Evolutionary conservation across 2,888 invertebrate species (phyloP).

Genomic region (Steromphala cineraria): DNA sequence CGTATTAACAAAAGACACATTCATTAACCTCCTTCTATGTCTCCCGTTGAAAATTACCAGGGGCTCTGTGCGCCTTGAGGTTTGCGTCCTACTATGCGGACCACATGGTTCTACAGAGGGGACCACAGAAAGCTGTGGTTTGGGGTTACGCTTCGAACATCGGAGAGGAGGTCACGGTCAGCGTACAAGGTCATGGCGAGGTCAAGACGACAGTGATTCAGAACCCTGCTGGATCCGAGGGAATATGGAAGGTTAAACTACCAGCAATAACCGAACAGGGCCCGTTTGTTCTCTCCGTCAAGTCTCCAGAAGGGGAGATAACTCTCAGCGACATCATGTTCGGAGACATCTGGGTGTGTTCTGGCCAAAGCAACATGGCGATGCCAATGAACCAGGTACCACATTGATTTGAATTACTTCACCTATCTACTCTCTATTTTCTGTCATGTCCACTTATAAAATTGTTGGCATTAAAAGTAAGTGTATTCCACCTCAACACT

Average conservation of each 20-base stretch:
- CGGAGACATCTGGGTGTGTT: conserved; percentile 72
- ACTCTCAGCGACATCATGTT: conserved; percentile 62
- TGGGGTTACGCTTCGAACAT: conserved; percentile 60
- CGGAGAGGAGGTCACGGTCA: conserved; percentile 41
- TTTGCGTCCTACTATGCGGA: conserved; percentile 52
- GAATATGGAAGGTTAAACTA: conserved; percentile 49
- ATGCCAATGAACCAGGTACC: conserved; percentile 44
- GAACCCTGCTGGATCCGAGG: conserved; percentile 9
- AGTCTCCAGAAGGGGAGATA: conserved; percentile 42
- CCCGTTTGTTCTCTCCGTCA: conserved; percentile 48
- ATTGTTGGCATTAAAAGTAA: too few species aligned
- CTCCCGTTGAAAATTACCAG: background rate
- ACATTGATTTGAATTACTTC: too few species aligned
- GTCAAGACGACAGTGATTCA: background rate
- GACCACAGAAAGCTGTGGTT: conserved; percentile 51
- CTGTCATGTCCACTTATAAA: too few species aligned
- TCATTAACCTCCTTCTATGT: too few species aligned
- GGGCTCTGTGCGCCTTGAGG: background rate
- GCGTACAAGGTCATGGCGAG: conserved; percentile 13
- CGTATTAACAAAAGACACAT: too few species aligned
- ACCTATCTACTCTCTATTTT: too few species aligned
- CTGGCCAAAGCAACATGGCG: conserved; percentile 71
- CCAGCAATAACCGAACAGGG: conserved; percentile 42
- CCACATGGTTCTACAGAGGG: conserved; percentile 64
- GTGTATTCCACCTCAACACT: too few species aligned